phyloP scores from a whole-genome alignment of 2,888 invertebrate genomes.

The Heliconius ethilla region DNA sequence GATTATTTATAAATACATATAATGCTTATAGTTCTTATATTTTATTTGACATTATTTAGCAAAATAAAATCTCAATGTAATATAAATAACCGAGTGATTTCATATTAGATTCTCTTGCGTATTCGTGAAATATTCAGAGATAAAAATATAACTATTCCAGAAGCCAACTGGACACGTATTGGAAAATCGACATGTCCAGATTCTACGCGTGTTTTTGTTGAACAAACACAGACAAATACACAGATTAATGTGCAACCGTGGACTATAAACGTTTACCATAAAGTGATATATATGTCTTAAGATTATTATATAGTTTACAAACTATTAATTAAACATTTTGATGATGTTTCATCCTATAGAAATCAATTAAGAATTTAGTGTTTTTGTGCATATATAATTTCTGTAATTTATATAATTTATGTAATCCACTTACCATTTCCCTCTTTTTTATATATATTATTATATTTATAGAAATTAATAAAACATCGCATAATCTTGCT shows the following conservation, averaged over 20 bases:
- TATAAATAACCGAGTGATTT: too few species aligned
- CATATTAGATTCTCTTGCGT: neutral
- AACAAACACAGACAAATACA: conserved; percentile 32
- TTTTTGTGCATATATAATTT: neutral
- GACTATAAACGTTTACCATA: conserved; percentile 33
- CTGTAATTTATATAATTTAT: too few species aligned
- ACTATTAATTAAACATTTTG: neutral
- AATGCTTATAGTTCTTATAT: neutral
- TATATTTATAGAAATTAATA: neutral
- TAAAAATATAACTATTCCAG: conserved; percentile 50
- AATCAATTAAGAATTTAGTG: neutral
- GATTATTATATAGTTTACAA: conserved; percentile 21
- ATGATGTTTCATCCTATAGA: conserved; percentile 4
- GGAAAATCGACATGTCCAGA: conserved; percentile 70
- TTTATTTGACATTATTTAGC: neutral
- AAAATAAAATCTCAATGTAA: too few species aligned
- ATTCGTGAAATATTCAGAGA: neutral
- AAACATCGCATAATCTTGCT: neutral
- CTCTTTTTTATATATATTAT: neutral
- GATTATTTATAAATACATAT: conserved; percentile 14
- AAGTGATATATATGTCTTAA: conserved; percentile 35
- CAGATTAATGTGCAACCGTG: conserved; percentile 23
- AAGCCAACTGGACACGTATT: conserved; percentile 61
- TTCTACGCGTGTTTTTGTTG: conserved; percentile 77
- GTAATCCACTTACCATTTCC: neutral